Conservation (phyloP, 1,140 invertebrate species). For the Zelostemma sp. region DNA sequence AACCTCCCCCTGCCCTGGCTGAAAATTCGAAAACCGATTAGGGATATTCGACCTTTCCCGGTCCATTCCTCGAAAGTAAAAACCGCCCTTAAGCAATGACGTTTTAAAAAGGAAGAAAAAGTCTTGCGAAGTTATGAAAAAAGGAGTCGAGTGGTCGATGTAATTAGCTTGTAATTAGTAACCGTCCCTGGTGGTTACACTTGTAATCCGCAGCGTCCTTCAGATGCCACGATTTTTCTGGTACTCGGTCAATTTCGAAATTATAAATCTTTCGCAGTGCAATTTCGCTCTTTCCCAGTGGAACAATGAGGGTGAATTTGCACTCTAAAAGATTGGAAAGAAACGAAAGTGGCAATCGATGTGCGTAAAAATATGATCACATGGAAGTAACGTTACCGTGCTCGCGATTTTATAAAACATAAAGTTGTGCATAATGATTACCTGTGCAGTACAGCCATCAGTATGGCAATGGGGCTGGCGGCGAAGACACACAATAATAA, state of each 20-base stretch:
- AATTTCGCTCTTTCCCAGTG: too few relatives aligned
- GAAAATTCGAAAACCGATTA: slow-evolving; percentile 66
- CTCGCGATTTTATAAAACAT: slow-evolving; percentile 64
- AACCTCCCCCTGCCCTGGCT: slow-evolving; percentile 90
- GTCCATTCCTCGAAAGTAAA: slow-evolving; percentile 1
- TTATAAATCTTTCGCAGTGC: too few relatives aligned
- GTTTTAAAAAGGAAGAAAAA: too few relatives aligned
- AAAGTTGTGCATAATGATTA: slow-evolving; percentile 74
- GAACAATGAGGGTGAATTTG: too few relatives aligned
- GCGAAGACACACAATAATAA: slow-evolving; percentile 71
- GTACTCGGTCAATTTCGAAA: too few relatives aligned
- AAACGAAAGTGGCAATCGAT: slow-evolving; percentile 15
- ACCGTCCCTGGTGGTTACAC: slow-evolving; percentile 9
- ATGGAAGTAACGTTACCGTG: slow-evolving; percentile 56
- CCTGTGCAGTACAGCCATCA: slow-evolving; percentile 88
- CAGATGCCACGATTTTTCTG: neutral
- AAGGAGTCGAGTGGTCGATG: too few relatives aligned
- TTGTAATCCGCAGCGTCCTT: slow-evolving; percentile 7
- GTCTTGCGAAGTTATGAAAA: too few relatives aligned
- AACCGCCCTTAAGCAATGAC: too few relatives aligned
- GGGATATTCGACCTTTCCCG: slow-evolving; percentile 9
- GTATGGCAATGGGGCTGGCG: slow-evolving; percentile 86
- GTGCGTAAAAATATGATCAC: slow-evolving; percentile 25
- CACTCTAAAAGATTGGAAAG: too few relatives aligned
- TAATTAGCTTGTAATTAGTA: too few relatives aligned